Percentiles rank a stretch among this genome's conserved stretches.
Conservation (phyloP, 2,113 vertebrate genomes). For the Hippocampus abdominalis region DNA sequence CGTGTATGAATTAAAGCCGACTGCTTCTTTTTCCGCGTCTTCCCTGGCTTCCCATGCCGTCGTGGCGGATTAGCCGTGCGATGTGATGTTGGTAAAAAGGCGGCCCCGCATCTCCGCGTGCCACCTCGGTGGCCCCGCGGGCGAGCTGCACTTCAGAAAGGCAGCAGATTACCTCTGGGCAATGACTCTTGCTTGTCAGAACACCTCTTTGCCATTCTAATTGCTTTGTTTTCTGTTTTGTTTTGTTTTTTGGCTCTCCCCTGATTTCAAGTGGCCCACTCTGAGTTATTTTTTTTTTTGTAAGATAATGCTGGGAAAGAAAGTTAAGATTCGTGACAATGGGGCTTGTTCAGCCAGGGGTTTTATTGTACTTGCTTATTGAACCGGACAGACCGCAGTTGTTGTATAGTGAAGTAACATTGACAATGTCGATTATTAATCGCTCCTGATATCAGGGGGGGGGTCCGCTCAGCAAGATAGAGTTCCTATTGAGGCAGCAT, state of each 20-base stretch:
- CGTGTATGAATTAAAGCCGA: background rate
- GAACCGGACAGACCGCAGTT: background rate
- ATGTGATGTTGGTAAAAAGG: slow-evolving; percentile 45
- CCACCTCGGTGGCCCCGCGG: slow-evolving; percentile 14
- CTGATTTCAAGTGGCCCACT: slow-evolving; percentile 22
- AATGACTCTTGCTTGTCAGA: slow-evolving; percentile 52
- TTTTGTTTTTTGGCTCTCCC: background rate
- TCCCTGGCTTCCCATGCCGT: slow-evolving; percentile 8
- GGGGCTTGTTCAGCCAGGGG: background rate
- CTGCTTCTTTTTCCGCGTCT: background rate
- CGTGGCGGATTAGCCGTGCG: slow-evolving; percentile 32
- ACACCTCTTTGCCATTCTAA: slow-evolving; percentile 58
- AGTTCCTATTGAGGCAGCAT: background rate
- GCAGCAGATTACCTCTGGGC: slow-evolving; percentile 48
- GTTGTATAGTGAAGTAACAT: background rate
- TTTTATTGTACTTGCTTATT: background rate
- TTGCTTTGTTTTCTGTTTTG: slow-evolving; percentile 32
- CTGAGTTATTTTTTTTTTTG: background rate
- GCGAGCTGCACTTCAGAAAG: slow-evolving; percentile 32
- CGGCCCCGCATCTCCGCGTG: slow-evolving; percentile 21
- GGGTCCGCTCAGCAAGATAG: background rate
- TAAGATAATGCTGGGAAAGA: background rate
- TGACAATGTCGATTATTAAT: background rate
- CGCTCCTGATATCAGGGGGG: background rate
- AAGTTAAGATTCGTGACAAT: slow-evolving; percentile 11